Evolutionary conservation across 2,113 vertebrate species (phyloP), one percentile per base, ranked within the genome.

Genomic region (Misgurnus mizolepis): DNA sequence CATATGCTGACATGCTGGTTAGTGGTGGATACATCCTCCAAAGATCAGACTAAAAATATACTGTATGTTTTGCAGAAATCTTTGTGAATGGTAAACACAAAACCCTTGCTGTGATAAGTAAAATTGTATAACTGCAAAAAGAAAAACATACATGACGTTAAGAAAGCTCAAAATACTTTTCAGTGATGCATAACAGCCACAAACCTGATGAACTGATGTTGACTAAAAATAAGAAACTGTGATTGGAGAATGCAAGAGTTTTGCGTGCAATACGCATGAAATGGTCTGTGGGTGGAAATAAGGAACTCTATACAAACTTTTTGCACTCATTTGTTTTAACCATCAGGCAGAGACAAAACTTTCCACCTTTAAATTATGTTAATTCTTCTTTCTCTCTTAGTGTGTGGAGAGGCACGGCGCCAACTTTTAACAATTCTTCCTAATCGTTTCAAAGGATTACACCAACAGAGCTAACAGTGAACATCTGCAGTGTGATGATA

Each of bases 391-490:
- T 71, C 1, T 22, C 53, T 55, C 3, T 55, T n/a, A 60, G 66
- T n/a, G 53, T 53, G 55, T 17, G 41, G 17, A 39, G 60, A 82
- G 79, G 72, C 79, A 79, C 10, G 4, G 22, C n/a, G 40, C 79
- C 77, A 82, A 47, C 41, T 43, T 12, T 62, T 45, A 78, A 84
- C 73, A 86, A 50, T 78, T 78, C 55, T 40, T 80, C 40, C 34
- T 74, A 84, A 82, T 76, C 55, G 17, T 68, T 86, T 80, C 64
- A 82, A 76, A 4, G 47, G 72, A 80, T 84, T 84, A 82, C 78
- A 72, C 14, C 7, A 65, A 14, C 55, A 76, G 53, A 41, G 50
- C 27, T 45, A 18, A 27, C 47, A 43, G 75, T 10, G 43, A 75
- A 45, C 43, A 74, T 72, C 43, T 18, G 49, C n/a, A 7, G 22